Conservation (phyloP, 2,888 invertebrate genomes). For the Mesopsocus fuscifrons region DNA sequence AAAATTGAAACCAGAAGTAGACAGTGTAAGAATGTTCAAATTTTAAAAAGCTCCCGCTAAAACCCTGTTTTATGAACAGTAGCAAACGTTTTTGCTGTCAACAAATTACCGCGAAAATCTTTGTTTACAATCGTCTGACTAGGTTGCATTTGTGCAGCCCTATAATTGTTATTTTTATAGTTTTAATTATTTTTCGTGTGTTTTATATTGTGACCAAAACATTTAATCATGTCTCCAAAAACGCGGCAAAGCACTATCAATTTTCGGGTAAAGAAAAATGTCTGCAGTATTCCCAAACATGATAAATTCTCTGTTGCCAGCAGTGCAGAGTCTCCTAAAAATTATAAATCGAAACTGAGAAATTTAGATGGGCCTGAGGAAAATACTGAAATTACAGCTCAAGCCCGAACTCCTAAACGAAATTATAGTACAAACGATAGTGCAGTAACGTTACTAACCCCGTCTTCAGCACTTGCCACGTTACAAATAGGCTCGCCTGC, state of each 20-base stretch:
- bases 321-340: background rate
- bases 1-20: no score
- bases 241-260: background rate
- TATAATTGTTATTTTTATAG: no score
- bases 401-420: background rate
- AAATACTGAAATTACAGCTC: background rate
- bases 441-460: constrained; percentile 17
- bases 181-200: background rate
- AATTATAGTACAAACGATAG: constrained; percentile 14
- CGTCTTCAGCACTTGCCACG: constrained; percentile 20
- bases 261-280: background rate
- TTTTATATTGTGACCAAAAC: background rate
- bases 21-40: no score
- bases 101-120: no score
- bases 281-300: background rate
- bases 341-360: background rate
- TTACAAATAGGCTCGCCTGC: constrained; percentile 18
- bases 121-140: no score
- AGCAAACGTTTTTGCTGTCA: no score
- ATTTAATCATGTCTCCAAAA: background rate
- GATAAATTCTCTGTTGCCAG: background rate
- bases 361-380: background rate
- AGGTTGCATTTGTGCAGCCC: no score
- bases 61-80: no score
- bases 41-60: no score